A percentile compares a stretch with the other conserved stretches of the same genome.
Conservation (phyloP, 2,888 invertebrate species). For the Lycocerus yunnanus region DNA sequence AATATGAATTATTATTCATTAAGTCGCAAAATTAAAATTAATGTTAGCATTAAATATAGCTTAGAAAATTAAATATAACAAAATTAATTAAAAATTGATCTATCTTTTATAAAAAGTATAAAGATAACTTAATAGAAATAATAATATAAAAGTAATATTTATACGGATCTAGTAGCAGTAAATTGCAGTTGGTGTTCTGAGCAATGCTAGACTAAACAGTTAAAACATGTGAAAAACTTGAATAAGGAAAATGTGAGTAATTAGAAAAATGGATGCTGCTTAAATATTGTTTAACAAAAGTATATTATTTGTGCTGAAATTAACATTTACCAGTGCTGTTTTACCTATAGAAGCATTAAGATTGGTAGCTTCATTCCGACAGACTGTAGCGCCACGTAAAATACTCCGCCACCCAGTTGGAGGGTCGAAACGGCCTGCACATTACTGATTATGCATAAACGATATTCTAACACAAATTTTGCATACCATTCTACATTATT, state of each 20-base stretch:
- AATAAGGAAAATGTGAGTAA: neutral
- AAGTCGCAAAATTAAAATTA: neutral
- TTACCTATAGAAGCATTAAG: constrained; percentile 51
- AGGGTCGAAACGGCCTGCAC: constrained; percentile 61
- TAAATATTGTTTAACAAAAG: neutral
- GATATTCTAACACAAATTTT: constrained; percentile 23
- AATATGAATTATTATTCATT: neutral
- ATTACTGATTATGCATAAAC: constrained; percentile 30
- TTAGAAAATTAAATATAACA: neutral
- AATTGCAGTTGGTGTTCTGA: neutral
- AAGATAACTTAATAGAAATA: neutral
- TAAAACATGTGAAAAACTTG: neutral
- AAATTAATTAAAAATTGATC: neutral
- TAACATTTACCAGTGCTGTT: constrained; percentile 26
- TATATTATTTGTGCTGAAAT: neutral
- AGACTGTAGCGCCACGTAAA: constrained; percentile 46
- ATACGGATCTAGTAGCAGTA: neutral
- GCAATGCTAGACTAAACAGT: neutral
- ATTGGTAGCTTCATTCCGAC: constrained; percentile 45
- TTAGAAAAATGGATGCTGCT: neutral
- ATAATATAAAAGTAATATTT: neutral
- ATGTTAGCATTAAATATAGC: neutral
- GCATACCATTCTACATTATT: neutral
- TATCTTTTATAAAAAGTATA: no score
- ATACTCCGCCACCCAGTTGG: constrained; percentile 60